A percentile compares a stretch with the other conserved stretches of the same genome.
phyloP scores from a whole-genome alignment of 1,140 invertebrate genomes.

The Triops cancriformis region DNA sequence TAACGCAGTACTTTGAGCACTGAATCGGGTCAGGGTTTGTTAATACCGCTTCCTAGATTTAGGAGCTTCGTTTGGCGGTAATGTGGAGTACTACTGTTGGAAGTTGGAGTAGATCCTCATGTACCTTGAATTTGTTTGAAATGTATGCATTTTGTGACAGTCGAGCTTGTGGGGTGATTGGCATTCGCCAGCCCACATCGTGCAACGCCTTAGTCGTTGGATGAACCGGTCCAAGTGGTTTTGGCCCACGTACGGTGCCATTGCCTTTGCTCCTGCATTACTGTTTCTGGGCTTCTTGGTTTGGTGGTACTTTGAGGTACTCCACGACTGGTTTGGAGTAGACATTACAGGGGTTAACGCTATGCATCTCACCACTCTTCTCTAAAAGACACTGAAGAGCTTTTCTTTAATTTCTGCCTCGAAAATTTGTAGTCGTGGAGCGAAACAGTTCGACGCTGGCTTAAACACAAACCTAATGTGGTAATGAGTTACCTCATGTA shows the following conservation, averaged over 20 bases:
- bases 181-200: conserved; percentile 21
- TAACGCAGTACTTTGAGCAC: too few species aligned
- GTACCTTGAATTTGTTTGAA: not conserved
- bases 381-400: not conserved
- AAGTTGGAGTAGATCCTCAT: too few species aligned
- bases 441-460: conserved; percentile 24
- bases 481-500: conserved; percentile 69
- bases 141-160: not conserved
- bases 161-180: not conserved
- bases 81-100: too few species aligned
- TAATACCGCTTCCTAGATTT: too few species aligned
- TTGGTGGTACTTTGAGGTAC: conserved; percentile 19
- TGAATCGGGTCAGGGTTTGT: too few species aligned
- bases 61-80: too few species aligned
- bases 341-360: not conserved
- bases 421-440: conserved; percentile 19
- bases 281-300: conserved; percentile 25
- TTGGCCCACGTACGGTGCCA: conserved; percentile 23
- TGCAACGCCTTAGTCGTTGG: conserved; percentile 24
- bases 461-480: conserved; percentile 52
- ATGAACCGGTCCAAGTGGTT: conserved; percentile 23
- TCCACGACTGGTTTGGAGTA: conserved; percentile 7
- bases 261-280: conserved; percentile 15
- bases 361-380: not conserved
- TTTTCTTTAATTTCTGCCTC: conserved; percentile 20